Evolutionary conservation across 1,140 invertebrate species (phyloP), one percentile per base, ranked within the genome.

Genomic region (Bilobella aurantiaca): DNA sequence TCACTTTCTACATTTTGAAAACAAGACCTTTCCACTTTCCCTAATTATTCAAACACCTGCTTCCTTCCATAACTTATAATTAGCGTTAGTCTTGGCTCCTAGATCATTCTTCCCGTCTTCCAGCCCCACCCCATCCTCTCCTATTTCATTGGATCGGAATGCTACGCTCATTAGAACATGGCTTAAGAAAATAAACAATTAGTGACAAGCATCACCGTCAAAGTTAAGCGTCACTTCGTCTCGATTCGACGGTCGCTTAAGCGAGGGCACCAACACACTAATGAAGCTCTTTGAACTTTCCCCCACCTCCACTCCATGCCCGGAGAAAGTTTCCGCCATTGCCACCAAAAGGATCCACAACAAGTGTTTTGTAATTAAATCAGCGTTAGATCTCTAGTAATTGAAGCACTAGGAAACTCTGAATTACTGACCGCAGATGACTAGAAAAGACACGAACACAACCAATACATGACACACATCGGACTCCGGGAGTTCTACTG

Each of bases 251-350:
- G 8, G 49, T 53, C 25, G 14, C 8, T 14, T 53, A 12, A 53
- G 5, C 14, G 49, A 53, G 5, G 49, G 49, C 5, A 53, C 49
- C 14, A 53, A 23, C 5, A 53, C 49, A 53, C 49, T 53, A 5
- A 53, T 53, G 21, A 53, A 14, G 25, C 49, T 53, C 49, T 53
- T 53, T 53, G 49, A 53, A 53, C 49, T 53, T 53, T 53, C 49
- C 5, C 49, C 49, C 23, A 12, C 21, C 12, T 23, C 49, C 23
- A 16, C 49, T 8, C 23, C 8, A 53, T 8, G 49, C 49, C 5
- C 49, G 23, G 49, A 18, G 49, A 53, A 53, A 53, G 49, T 53
- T 23, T 53, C 49, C 49, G 23, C 23, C 23, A 53, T 12, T 3
- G n/a, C n/a, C n/a, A n/a, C n/a, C n/a, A n/a, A n/a, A n/a, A n/a